Base-by-base conservation (phyloP, 2,113 vertebrate genomes). In the Sebastes fasciatus region DNA sequence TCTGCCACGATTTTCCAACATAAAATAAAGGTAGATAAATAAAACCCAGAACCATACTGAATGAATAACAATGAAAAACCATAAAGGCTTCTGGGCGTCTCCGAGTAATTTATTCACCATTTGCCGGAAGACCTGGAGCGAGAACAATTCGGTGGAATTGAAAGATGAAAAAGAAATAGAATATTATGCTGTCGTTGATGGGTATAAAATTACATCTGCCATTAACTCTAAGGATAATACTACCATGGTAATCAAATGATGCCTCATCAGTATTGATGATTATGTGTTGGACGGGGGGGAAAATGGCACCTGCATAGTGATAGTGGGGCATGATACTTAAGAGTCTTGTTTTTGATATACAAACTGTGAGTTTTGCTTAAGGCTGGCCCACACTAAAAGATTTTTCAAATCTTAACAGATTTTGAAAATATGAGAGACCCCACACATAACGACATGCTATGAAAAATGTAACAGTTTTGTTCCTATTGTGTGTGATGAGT, bases 61-160 rank as follows among this genome's bases (percentile, higher is more conserved):
- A 91, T 88, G 88, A 93, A 92, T 93, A 90, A 85, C 88, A 93
- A 91, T 93, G 86, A 87, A 92, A 89, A 88, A 65, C 70, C 82
- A 83, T 88, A 91, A 93, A 87, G 88, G 86, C 77, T 91, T 85
- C 82, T 86, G 82, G 86, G 91, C 68, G 76, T 82, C 86, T 86
- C 82, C 54, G 23, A 79, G 92, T 93, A 90, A 93, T 93, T 91
- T 93, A 93, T 92, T 93, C 90, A 86, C 89, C 85, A 85, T 93
- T 93, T 92, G 78, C 85, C 11, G 55, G 91, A 86, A 89, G 86
- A 94, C 90, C 89, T 93, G 90, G 83, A 91, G 92, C 86, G 89
- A 85, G 80, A 91, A 90, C 88, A 91, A 91, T 91, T 83, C 74
- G 10, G 85, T 87, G 84, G 88, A 92, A 92, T 81, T 89, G 88